phyloP scores from a whole-genome alignment of 2,797 vertebrate genomes.

The Australoheros facetus region DNA sequence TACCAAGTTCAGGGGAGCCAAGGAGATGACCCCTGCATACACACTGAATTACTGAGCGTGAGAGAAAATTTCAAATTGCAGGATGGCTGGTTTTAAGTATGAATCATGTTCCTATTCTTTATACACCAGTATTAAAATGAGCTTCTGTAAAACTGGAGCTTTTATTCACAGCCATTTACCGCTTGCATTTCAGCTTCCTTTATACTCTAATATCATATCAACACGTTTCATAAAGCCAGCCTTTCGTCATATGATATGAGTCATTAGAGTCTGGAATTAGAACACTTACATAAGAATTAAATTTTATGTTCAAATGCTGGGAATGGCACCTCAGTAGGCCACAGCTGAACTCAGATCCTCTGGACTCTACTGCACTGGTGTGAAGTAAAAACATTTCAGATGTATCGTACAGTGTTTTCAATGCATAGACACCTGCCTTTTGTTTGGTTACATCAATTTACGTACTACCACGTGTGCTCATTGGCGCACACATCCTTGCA shows the following conservation, averaged over 20 bases:
- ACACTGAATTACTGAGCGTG: background rate
- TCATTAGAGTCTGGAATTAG: conserved; percentile 42
- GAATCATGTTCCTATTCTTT: background rate
- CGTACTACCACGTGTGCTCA: background rate
- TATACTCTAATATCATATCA: background rate
- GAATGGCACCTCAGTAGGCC: background rate
- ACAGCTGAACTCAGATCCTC: background rate
- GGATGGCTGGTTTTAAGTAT: background rate
- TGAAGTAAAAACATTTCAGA: background rate
- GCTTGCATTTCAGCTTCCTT: background rate
- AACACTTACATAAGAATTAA: conserved; percentile 24
- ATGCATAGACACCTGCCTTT: background rate
- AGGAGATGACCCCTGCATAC: conserved; percentile 1
- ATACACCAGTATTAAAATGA: background rate
- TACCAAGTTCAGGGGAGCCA: conserved; percentile 65
- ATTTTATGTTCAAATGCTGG: conserved; percentile 25
- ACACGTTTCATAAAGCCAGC: background rate
- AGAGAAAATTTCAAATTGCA: background rate
- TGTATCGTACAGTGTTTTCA: background rate
- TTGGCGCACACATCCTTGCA: background rate
- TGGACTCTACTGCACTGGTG: background rate
- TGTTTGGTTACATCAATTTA: background rate
- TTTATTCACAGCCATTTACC: background rate
- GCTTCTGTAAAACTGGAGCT: background rate
- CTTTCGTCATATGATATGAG: conserved; percentile 21